Percentiles rank a stretch among this genome's conserved stretches.
phyloP scores from a whole-genome alignment of 2,113 vertebrate species.

The Blennius ocellaris region DNA sequence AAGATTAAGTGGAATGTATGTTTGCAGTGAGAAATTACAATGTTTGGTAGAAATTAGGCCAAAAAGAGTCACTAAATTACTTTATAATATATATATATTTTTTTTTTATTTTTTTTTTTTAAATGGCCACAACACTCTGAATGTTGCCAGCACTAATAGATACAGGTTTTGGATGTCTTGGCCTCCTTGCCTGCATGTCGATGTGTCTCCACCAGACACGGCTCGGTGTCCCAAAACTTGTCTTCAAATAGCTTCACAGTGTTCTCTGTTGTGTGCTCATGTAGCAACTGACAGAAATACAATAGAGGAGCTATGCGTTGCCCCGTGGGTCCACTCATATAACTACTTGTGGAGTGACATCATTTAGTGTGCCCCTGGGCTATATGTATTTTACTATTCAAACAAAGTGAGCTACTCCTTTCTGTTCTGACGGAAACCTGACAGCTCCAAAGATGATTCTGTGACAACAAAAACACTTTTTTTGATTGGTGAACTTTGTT shows the following conservation, averaged over 20 bases:
- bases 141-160: too few relatives aligned
- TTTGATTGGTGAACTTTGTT: not conserved
- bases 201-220: not conserved
- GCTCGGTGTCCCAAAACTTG: constrained; percentile 21
- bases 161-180: too few relatives aligned
- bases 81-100: too few relatives aligned
- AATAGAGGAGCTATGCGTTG: constrained; percentile 65
- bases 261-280: constrained; percentile 41
- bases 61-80: too few relatives aligned
- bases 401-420: constrained; percentile 28
- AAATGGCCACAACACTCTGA: too few relatives aligned
- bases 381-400: constrained; percentile 48
- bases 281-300: constrained; percentile 54
- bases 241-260: constrained; percentile 36
- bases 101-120: constrained; percentile 24
- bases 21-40: constrained; percentile 43
- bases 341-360: constrained; percentile 66
- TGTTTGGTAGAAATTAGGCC: too few relatives aligned
- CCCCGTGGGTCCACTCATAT: constrained; percentile 50
- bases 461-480: not conserved
- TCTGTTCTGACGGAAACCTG: not conserved
- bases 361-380: constrained; percentile 44
- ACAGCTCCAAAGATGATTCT: not conserved
- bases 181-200: too few relatives aligned
- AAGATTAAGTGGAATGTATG: constrained; percentile 11